Evolutionary conservation across 2,888 invertebrate species (phyloP).

Genomic region (Agelastica alni): DNA sequence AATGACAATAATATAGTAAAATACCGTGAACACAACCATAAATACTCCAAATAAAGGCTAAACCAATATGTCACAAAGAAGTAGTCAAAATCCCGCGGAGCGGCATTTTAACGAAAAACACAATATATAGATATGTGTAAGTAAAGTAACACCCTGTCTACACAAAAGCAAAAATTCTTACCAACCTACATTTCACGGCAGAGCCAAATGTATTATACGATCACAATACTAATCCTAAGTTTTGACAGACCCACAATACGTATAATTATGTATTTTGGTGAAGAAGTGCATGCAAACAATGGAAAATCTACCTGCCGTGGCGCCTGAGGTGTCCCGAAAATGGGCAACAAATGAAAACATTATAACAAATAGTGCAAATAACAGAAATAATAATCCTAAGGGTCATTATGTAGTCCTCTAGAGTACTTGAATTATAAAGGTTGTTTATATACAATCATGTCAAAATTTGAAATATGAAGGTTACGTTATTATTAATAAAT

Average conservation of each 20-base stretch:
- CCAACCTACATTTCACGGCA: constrained; percentile 45
- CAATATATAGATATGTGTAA: constrained; percentile 29
- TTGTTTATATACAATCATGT: constrained; percentile 16
- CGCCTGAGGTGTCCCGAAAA: constrained; percentile 36
- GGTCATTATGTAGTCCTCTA: constrained; percentile 19
- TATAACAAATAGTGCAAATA: constrained; percentile 33
- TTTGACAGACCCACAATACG: constrained; percentile 56
- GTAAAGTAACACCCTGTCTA: constrained; percentile 23
- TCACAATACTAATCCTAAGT: constrained; percentile 54
- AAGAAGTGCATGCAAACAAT: constrained; percentile 52
- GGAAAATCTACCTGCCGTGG: constrained; percentile 45
- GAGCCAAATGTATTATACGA: constrained; percentile 26
- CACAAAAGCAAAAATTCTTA: constrained; percentile 39
- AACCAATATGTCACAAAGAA: constrained; percentile 48
- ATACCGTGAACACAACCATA: constrained; percentile 34
- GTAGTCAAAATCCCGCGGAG: constrained; percentile 47
- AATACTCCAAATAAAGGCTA: constrained; percentile 42
- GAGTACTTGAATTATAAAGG: constrained; percentile 21
- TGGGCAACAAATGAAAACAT: constrained; percentile 28
- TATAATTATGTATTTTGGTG: constrained; percentile 55
- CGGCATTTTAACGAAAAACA: constrained; percentile 31
- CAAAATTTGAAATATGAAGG: not conserved
- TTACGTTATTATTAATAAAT: no score
- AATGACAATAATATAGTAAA: constrained; percentile 29
- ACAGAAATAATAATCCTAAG: constrained; percentile 28